Base-by-base conservation (phyloP, 92 coral and sea anemone genomes). In the Phenganax marumi region DNA sequence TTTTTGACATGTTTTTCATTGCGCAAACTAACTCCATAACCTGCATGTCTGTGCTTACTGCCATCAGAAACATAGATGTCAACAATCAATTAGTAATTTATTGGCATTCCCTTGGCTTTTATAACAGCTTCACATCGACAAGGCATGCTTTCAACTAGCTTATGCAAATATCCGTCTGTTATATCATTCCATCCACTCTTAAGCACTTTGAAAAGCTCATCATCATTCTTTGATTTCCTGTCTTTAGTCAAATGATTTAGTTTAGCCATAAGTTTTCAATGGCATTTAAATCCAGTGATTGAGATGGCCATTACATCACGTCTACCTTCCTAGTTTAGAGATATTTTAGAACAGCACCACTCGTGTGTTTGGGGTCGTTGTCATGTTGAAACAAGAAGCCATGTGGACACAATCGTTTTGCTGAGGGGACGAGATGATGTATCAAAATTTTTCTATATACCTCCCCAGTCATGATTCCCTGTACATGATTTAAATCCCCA, bases 301-400 rank as follows among this genome's bases (percentile, higher is more conserved):
- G 83, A 58, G 83, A 39, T 7, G 83, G 83, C 83, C 83, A 79
- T 43, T 50, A 16, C 62, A 79, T n/a, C 39, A 79, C 73, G 23
- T 79, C 68, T 33, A 33, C 43, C 5, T 33, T 33, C 26, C 10
- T 52, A 51, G 51, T 62, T 25, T 62, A 6, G 43, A 79, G 52
- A 18, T 79, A 79, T 50, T 58, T 79, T 62, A 6, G 3, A 49
- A 79, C 75, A 11, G 33, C 47, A n/a, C 64, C 24, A 26, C 65
- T n/a, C 7, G 83, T 79, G 73, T 79, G 52, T 79, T 77, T 77
- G 46, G 83, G 83, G 49, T 79, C 75, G 54, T 79, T 79, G 56
- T 79, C 83, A 58, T 79, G 72, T 43, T 79, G 83, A 39, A 79
- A 79, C 10, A 79, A 43, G 19, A 79, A 79, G 48, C 49, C 49